Evolutionary conservation across 2,797 vertebrate species (phyloP).

Genomic region (Atherinosoma microstoma): DNA sequence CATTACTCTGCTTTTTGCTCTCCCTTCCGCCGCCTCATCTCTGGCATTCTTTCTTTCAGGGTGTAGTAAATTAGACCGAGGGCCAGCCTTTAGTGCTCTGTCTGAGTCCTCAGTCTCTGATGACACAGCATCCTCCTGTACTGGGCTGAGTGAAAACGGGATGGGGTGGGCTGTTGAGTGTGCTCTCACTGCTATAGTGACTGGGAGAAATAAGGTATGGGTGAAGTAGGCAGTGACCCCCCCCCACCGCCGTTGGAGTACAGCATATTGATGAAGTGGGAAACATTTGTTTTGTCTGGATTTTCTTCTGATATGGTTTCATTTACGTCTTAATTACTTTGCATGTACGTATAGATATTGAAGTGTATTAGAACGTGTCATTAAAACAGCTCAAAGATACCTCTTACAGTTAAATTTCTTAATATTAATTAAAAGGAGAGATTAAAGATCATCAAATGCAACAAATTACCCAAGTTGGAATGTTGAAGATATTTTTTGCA

Average conservation of each 20-base stretch:
- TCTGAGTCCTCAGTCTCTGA: constrained; percentile 83
- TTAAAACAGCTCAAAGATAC: neutral
- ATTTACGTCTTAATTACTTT: constrained; percentile 26
- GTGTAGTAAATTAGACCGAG: constrained; percentile 80
- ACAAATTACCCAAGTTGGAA: neutral
- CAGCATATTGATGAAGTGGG: constrained; percentile 29
- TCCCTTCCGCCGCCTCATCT: constrained; percentile 23
- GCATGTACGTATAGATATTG: neutral
- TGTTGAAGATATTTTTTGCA: neutral
- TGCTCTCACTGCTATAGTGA: constrained; percentile 58
- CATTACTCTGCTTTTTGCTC: constrained; percentile 44
- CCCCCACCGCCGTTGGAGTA: constrained; percentile 44
- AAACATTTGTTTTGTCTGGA: neutral
- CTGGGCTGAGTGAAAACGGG: constrained; percentile 58
- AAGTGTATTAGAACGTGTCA: neutral
- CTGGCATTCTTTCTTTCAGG: constrained; percentile 48
- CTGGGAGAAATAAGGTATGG: constrained; percentile 61
- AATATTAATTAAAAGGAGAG: neutral
- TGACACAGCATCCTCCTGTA: constrained; percentile 82
- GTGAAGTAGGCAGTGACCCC: constrained; percentile 38
- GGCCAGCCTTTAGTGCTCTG: constrained; percentile 78
- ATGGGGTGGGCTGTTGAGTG: constrained; percentile 28
- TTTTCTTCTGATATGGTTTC: constrained; percentile 20
- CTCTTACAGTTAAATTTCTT: neutral
- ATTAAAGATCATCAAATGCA: neutral